These are phyloP conservation scores for Neoscelio sp. DNA, from an alignment of 2,888 invertebrate species.

Conservation along the genomic window DNA sequence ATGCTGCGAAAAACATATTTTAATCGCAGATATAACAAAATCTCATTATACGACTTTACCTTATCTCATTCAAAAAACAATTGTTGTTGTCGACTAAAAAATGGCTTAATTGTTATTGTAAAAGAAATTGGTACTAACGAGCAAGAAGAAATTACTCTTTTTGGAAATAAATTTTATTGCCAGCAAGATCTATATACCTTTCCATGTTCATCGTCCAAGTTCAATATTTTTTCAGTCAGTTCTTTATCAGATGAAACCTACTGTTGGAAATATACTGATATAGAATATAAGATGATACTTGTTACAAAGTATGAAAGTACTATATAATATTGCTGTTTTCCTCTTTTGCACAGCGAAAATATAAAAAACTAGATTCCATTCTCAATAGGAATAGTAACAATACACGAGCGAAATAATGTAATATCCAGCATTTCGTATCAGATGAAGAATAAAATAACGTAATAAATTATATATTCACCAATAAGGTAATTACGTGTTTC, in stretches of 20 bases:
- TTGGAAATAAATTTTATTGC: background rate
- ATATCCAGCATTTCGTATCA: too few species aligned
- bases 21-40: background rate
- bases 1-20: background rate
- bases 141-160: background rate
- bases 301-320: background rate
- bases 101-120: background rate
- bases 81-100: background rate
- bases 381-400: too few species aligned
- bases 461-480: too few species aligned
- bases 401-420: too few species aligned
- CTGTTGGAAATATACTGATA: background rate
- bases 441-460: too few species aligned
- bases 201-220: background rate
- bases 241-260: background rate
- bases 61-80: background rate
- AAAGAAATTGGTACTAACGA: background rate
- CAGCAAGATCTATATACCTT: background rate
- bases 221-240: background rate
- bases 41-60: background rate
- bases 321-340: too few species aligned
- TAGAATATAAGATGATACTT: background rate
- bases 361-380: too few species aligned
- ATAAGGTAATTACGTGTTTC: too few species aligned
- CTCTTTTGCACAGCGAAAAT: too few species aligned